A percentile compares a stretch with the other conserved stretches of the same genome.
Evolutionary conservation across 2,113 vertebrate species (phyloP).

Genomic region (Muscicapa adusta): DNA sequence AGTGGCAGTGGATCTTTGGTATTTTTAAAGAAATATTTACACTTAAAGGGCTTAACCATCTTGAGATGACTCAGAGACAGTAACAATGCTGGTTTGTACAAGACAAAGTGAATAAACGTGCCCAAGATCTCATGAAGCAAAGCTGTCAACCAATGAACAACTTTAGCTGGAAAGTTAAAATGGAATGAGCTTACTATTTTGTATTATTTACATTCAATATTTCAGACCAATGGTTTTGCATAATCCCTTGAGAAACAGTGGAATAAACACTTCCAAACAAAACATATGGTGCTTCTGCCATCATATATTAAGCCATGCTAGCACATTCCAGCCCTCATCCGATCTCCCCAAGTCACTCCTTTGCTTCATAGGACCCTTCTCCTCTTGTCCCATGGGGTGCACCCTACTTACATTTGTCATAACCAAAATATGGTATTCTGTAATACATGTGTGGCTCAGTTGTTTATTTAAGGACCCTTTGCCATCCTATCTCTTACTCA

Average conservation of each 20-base stretch:
- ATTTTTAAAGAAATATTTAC: constrained; percentile 8
- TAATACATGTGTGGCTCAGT: background rate
- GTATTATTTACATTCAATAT: background rate
- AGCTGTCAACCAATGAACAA: background rate
- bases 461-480: background rate
- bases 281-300: background rate
- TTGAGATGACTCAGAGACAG: background rate
- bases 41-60: background rate
- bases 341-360: background rate
- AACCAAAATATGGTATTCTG: background rate
- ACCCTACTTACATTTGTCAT: background rate
- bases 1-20: background rate
- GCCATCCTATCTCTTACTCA: background rate
- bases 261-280: background rate
- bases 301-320: background rate
- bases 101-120: background rate
- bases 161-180: background rate
- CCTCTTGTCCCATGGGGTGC: background rate
- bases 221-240: background rate
- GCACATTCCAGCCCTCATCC: background rate
- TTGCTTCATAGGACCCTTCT: background rate
- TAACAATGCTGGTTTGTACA: background rate
- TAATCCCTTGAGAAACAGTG: background rate
- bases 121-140: background rate
- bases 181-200: background rate